Evolutionary conservation across 2,888 invertebrate genomes (phyloP), one percentile per base, ranked within the genome.

Genomic region (Barypeithes pellucidus): DNA sequence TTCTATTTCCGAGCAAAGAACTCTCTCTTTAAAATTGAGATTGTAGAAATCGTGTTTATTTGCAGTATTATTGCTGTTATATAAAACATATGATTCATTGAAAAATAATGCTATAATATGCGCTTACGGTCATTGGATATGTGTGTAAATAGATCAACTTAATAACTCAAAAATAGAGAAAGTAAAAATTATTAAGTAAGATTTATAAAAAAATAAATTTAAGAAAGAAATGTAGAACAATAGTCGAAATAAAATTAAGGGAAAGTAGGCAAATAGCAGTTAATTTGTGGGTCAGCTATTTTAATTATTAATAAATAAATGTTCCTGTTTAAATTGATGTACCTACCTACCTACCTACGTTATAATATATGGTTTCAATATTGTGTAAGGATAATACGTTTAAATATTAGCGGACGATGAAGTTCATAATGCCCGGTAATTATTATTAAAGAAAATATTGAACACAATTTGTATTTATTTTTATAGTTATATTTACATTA

Each of bases 1-100:
- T 60, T 41, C 43, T 43, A 24, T 24, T 43, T 61, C 39, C 24
- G 24, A 61, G 41, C 11, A 45, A 43, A 22, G 22, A 61, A 61
- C 61, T 61, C 61, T 61, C 61, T 61, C 61, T 65, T 65, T 65
- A 20, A 33, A n/a, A 20, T 63, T 36, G 52, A 57, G 57, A 60
- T 67, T 45, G 67, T 67, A 67, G 67, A 67, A 67, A 67, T 67
- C 67, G 67, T 29, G 33, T 29, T 67, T 47, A 33, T 39, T 66
- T 52, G 57, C 14, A 24, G 22, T 63, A 43, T 36, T 52, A 66
- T 57, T 50, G 54, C 50, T 52, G 66, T 66, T 66, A 66, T 54
- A 66, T 66, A 66, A 67, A 67, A 45, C 43, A 50, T 43, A 43
- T 67, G 66, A 59, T 67, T 67, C 67, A 45, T 45, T 59, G 59